phyloP scores from a whole-genome alignment of 2,888 invertebrate genomes.

The Leptinotarsa juncta region DNA sequence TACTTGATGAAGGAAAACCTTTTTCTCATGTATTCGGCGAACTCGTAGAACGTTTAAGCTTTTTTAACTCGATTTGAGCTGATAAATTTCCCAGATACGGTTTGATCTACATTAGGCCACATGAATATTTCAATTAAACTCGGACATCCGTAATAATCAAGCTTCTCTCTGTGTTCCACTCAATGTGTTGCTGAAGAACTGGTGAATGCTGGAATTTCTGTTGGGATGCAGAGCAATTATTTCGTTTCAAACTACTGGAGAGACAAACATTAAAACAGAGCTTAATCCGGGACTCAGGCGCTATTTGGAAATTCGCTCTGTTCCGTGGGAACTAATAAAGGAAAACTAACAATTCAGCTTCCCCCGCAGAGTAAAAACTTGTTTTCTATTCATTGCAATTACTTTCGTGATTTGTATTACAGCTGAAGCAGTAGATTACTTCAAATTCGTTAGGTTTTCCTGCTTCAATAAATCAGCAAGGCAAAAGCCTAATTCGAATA shows the following conservation, averaged over 20 bases:
- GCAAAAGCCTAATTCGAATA: no score
- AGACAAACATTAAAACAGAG: conserved; percentile 17
- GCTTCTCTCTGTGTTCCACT: not conserved
- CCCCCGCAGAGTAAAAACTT: no score
- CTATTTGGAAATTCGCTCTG: conserved; percentile 1
- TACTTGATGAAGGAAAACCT: not conserved
- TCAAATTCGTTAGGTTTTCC: no score
- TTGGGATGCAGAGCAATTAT: conserved; percentile 21
- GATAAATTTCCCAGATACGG: not conserved
- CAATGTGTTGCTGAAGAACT: not conserved
- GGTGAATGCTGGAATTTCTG: conserved; percentile 16
- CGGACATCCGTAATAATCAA: conserved; percentile 6
- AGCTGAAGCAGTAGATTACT: no score
- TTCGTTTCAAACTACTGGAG: conserved; percentile 15
- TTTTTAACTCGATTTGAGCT: not conserved
- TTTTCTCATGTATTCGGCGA: not conserved
- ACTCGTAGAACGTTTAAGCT: not conserved
- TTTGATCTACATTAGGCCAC: not conserved
- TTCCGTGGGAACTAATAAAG: not conserved
- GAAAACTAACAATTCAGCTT: conserved; percentile 15
- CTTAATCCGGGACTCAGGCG: not conserved
- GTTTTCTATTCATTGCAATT: no score
- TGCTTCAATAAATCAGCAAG: no score
- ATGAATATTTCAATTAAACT: conserved; percentile 8
- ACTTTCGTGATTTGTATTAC: no score